phyloP scores from a whole-genome alignment of 92 coral and sea anemone genomes.

The Zoanthus solanderi region DNA sequence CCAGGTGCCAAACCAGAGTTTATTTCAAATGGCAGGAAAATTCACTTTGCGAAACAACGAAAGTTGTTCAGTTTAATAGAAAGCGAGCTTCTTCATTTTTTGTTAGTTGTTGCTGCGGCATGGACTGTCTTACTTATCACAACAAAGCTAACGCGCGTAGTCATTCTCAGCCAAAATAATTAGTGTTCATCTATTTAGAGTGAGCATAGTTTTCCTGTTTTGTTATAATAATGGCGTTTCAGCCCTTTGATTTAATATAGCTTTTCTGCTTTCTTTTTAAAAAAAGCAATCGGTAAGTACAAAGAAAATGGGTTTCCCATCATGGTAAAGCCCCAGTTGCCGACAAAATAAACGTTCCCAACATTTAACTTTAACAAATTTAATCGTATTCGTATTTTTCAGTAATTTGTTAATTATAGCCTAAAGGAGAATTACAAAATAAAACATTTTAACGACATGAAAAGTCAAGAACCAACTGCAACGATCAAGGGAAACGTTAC shows the following conservation, averaged over 20 bases:
- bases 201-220: not conserved
- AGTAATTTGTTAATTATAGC: constrained; percentile 22
- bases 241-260: not conserved
- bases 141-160: not conserved
- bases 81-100: not conserved
- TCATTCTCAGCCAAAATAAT: not conserved
- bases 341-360: not conserved
- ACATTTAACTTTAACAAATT: not conserved
- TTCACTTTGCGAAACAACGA: not conserved
- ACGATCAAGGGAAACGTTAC: not conserved
- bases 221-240: not conserved
- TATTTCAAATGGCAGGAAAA: not conserved
- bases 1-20: not conserved
- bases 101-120: not conserved
- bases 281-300: not conserved
- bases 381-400: not conserved
- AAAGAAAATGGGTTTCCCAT: not conserved
- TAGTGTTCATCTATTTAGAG: not conserved
- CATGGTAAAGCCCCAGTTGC: not conserved
- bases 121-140: not conserved
- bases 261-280: not conserved
- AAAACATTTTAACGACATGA: constrained; percentile 10
- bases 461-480: too few relatives aligned
- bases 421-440: constrained; percentile 9
- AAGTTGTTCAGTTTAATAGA: not conserved